Evolutionary conservation across 2,113 vertebrate genomes (phyloP), one percentile per base, ranked within the genome.

Genomic region (Leucopsar rothschildi): DNA sequence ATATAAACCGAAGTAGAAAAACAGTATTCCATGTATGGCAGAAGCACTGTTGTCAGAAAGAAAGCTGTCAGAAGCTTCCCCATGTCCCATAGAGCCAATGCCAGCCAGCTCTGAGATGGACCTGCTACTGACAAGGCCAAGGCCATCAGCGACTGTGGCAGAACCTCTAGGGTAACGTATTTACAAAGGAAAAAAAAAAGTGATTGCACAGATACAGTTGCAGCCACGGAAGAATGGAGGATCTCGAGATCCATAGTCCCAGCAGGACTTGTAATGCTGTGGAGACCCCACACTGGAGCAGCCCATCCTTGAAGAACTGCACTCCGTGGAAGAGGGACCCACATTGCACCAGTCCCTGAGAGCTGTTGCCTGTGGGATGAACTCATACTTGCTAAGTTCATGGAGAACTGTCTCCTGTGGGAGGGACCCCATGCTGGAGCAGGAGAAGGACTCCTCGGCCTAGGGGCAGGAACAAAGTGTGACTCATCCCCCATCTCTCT

Each of bases 321-420:
- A 37, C 18, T 9, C 27, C 8, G 3, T n/a, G 29, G n/a, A 79
- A 79, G 40, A 55, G 64, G 11, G 47, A 23, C 12, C 23, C 19
- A 20, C 0, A 0, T 2, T 35, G 35, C 21, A 22, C 4, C 35
- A 49, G 6, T 35, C 17, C 25, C 0, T 0, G 14, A 56, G 24
- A 56, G 31, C 16, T 40, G 21, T 8, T 35, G 7, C 25, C 35
- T 21, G 1, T 49, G 17, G 49, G 25, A 49, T 18, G 31, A 17
- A 71, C 11, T 71, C 13, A 56, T 14, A 31, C 1, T 56, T 35
- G 21, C 1, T 12, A 35, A 64, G 6, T 27, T 56, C 6, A 14
- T 15, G 42, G 66, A 56, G 31, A 72, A 15, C 21, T 27, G 21
- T 49, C 17, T 72, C 31, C 66, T 1, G 0, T 5, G 12, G 42